Conservation (phyloP, 2,797 vertebrate genomes). For the Argentina silus region DNA sequence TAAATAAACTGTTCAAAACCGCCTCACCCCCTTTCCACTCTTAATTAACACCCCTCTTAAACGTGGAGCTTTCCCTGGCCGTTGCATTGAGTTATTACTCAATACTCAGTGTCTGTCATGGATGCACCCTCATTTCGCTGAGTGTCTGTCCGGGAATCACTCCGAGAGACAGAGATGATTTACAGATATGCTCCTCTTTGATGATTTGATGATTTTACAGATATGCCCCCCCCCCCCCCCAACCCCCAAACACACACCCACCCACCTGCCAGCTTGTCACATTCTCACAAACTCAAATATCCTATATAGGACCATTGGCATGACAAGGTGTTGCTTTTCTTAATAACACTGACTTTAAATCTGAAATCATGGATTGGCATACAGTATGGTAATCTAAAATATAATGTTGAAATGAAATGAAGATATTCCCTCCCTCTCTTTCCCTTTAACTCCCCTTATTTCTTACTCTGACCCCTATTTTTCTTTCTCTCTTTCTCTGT, state of each 20-base stretch:
- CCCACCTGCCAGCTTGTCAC: no score
- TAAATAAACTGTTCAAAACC: conserved; percentile 22
- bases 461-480: neutral
- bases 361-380: no score
- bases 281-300: no score
- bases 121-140: neutral
- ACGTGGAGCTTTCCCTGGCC: neutral
- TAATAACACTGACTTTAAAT: no score
- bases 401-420: no score
- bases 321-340: no score
- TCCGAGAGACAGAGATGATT: neutral
- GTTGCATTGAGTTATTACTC: neutral
- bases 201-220: conserved; percentile 2
- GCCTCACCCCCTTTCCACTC: neutral
- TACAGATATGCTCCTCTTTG: neutral
- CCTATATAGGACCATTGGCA: no score
- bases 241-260: no score
- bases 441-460: neutral
- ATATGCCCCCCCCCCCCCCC: neutral
- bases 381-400: no score
- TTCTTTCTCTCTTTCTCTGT: neutral
- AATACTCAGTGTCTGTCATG: neutral
- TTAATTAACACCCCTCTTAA: neutral
- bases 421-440: neutral
- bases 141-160: conserved; percentile 2